Base-by-base conservation (phyloP, 2,113 vertebrate genomes). In the Dicentrarchus labrax region DNA sequence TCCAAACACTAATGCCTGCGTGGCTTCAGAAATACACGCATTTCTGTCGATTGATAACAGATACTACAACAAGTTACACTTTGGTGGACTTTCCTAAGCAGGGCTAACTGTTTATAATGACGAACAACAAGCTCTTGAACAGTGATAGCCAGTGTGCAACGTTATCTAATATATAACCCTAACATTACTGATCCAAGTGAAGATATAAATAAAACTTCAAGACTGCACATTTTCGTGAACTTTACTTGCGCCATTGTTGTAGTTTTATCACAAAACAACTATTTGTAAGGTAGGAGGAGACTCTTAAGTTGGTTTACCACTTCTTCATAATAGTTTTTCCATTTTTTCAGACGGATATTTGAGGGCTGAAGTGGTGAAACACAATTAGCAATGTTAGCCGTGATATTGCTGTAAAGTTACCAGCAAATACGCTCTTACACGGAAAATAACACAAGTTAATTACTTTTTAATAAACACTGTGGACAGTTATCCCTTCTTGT, bases 1-100 rank as follows among this genome's bases (percentile, higher is more conserved):
- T 51, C 51, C 54, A 69, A 78, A 77, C 76, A 85, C 71, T 48
- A 80, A 89, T 85, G 90, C 84, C 77, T 90, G 87, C 89, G 88
- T 92, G 90, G 88, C 88, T 89, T 82, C 13, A 4, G 17, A 67
- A 45, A 66, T 5, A 69, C 62, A 64, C 4, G 2, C 10, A 53
- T 19, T 41, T 60, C 59, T 74, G 7, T 5, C 11, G 0, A 30
- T 50, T n/a, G 10, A 21, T 48, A 9, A 66, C 16, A 48, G 17
- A 60, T 7, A 10, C 19, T 24, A 15, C 0, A 36, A 53, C 8
- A 4, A 39, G 6, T 30, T 6, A 8, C 15, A 21, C 36, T 60
- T 54, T 17, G 7, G 8, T 4, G 57, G 0, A 76, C 43, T 64
- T 47, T 51, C 36, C 6, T 4, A 4, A 51, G 15, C 5, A 6